These are phyloP conservation scores for Xestoiulus laeticollis DNA, from an alignment of 2,888 invertebrate species.

Conservation along the genomic window DNA sequence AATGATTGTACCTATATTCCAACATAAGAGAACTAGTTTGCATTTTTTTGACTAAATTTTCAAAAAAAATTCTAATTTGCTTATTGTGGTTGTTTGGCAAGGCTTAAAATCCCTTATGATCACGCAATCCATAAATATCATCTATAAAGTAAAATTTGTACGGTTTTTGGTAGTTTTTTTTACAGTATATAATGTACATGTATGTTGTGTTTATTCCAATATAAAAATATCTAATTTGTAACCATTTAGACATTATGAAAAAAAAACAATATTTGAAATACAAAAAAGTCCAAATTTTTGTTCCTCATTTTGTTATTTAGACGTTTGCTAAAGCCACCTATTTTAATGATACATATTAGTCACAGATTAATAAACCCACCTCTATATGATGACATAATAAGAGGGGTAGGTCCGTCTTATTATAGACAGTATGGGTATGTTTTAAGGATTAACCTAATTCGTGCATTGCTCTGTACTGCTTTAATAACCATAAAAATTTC, in stretches of 20 bases:
- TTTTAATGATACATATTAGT: background rate
- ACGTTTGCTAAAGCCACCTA: background rate
- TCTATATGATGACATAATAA: constrained; percentile 3
- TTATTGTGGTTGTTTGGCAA: background rate
- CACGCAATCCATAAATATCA: background rate
- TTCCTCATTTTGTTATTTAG: background rate
- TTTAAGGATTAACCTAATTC: constrained; percentile 19
- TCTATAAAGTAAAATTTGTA: background rate
- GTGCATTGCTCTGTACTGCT: background rate
- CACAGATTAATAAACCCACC: background rate
- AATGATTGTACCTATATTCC: background rate
- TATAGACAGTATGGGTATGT: background rate
- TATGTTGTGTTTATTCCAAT: background rate
- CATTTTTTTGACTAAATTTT: background rate
- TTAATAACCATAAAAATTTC: background rate
- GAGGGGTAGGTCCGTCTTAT: background rate
- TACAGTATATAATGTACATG: background rate
- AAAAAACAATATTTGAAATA: background rate
- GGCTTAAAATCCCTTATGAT: background rate
- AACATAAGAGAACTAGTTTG: background rate
- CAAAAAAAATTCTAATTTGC: background rate
- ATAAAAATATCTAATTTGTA: constrained; percentile 19
- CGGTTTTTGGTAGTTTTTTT: background rate
- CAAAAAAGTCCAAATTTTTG: background rate
- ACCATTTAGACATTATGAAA: background rate